Percentiles rank a stretch among this genome's conserved stretches.
Conservation (phyloP, 2,888 invertebrate genomes). For the Podabrus alpinus region DNA sequence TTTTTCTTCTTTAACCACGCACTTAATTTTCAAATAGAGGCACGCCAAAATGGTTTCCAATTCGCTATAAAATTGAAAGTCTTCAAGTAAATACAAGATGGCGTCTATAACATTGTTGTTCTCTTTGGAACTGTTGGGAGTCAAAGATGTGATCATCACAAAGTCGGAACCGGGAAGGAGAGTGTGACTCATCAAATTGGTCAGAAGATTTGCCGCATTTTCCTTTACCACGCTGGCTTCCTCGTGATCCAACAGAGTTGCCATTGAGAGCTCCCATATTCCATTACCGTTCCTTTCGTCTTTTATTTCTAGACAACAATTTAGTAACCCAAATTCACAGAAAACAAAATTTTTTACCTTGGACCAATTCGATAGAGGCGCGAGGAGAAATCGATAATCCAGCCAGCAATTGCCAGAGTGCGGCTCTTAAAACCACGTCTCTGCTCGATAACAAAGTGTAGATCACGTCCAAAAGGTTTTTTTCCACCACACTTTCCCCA, state of each 20-base stretch:
- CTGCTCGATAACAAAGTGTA: constrained; percentile 57
- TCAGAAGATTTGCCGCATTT: constrained; percentile 59
- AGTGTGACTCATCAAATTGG: constrained; percentile 53
- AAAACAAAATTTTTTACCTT: constrained; percentile 37
- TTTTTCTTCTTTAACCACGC: neutral
- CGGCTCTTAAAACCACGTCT: constrained; percentile 60
- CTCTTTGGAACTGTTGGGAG: constrained; percentile 9
- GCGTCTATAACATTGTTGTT: constrained; percentile 15
- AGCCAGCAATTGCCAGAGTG: constrained; percentile 58
- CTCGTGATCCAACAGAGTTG: constrained; percentile 54
- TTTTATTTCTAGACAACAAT: constrained; percentile 33
- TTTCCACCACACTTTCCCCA: constrained; percentile 38
- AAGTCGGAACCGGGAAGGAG: constrained; percentile 1
- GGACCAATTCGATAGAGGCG: constrained; percentile 45
- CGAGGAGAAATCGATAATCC: constrained; percentile 52
- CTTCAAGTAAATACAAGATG: constrained; percentile 40
- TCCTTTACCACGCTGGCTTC: constrained; percentile 62
- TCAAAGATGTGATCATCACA: constrained; percentile 5
- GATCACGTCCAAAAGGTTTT: constrained; percentile 50
- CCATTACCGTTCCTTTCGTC: constrained; percentile 45
- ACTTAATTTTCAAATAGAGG: constrained; percentile 36
- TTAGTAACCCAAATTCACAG: neutral
- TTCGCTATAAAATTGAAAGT: constrained; percentile 46
- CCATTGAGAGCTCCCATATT: constrained; percentile 48
- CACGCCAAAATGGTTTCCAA: constrained; percentile 40